Conservation (phyloP, 2,797 vertebrate species). For the Salmo trutta region DNA sequence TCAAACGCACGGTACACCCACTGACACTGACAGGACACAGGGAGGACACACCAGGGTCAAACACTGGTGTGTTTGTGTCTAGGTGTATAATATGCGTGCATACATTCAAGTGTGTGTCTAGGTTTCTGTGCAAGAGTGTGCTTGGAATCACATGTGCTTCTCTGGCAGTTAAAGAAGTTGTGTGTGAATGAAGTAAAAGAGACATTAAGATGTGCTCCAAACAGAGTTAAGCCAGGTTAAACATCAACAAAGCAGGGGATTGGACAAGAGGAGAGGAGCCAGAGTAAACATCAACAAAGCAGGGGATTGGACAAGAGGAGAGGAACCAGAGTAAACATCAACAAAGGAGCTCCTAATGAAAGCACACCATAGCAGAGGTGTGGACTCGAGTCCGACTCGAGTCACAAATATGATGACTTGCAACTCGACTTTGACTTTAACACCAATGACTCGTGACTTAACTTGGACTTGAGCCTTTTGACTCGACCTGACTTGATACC, state of each 20-base stretch:
- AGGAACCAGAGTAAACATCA: not conserved
- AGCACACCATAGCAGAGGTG: too few relatives aligned
- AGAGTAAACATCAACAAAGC: not conserved
- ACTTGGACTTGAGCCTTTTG: too few relatives aligned
- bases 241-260: constrained; percentile 17
- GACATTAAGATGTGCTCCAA: not conserved
- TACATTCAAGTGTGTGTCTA: too few relatives aligned
- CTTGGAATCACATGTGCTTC: too few relatives aligned
- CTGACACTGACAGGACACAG: constrained; percentile 76
- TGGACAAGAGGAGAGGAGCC: not conserved
- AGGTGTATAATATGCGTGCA: too few relatives aligned
- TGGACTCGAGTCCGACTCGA: too few relatives aligned
- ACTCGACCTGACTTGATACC: too few relatives aligned
- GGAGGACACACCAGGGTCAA: not conserved
- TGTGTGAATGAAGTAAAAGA: not conserved
- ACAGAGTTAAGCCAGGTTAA: constrained; percentile 18
- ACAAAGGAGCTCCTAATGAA: not conserved
- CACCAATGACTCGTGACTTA: too few relatives aligned
- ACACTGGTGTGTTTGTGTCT: not conserved
- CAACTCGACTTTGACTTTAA: too few relatives aligned
- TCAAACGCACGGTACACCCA: constrained; percentile 93
- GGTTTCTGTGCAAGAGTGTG: too few relatives aligned
- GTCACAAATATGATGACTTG: too few relatives aligned
- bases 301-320: not conserved
- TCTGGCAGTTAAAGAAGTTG: not conserved